These are phyloP conservation scores for Odontamblyopus rebecca DNA, from an alignment of 2,797 vertebrate genomes.

Conservation along the genomic window DNA sequence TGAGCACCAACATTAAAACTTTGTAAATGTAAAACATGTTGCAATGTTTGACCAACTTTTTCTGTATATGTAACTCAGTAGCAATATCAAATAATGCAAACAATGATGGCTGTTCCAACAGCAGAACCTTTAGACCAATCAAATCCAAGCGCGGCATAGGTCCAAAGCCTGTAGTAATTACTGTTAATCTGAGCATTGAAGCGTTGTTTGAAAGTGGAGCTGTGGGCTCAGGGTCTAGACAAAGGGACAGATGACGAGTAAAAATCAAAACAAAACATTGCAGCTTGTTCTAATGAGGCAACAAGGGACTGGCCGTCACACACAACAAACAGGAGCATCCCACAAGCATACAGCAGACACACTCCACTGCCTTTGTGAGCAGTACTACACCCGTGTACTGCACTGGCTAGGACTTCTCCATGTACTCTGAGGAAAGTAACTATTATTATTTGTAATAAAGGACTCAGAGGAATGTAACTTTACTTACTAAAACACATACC, in stretches of 20 bases:
- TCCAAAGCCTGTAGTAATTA: constrained; percentile 32
- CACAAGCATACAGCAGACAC: constrained; percentile 25
- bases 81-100: not conserved
- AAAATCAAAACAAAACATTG: constrained; percentile 60
- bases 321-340: constrained; percentile 41
- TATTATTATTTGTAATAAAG: not conserved
- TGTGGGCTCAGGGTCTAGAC: constrained; percentile 47
- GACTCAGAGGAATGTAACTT: not conserved
- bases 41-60: too few species aligned
- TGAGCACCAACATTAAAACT: too few species aligned
- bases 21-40: too few species aligned
- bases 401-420: not conserved
- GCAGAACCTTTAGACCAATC: not conserved
- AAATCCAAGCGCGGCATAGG: not conserved
- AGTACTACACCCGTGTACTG: constrained; percentile 1
- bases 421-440: not conserved
- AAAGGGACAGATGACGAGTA: constrained; percentile 65
- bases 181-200: constrained; percentile 47
- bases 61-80: not conserved
- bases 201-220: constrained; percentile 38
- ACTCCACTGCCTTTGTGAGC: constrained; percentile 23
- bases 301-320: constrained; percentile 63
- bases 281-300: constrained; percentile 71
- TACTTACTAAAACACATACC: not conserved
- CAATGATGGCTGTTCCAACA: not conserved